Base-by-base conservation (phyloP, 2,888 invertebrate species). In the Philereme transversata region DNA sequence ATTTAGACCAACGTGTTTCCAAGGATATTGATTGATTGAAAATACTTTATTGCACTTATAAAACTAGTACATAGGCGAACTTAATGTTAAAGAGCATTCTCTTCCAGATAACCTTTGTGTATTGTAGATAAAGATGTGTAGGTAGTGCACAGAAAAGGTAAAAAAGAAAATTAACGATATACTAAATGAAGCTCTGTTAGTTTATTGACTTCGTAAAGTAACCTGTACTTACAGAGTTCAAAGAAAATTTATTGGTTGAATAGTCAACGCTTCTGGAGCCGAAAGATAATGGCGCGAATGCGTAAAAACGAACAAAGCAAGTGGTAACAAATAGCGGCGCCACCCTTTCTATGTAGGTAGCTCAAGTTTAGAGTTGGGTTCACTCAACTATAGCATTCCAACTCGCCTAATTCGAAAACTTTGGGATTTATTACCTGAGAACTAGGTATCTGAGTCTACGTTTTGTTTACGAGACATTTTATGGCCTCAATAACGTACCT, bases 331-430 rank as follows among this genome's bases (percentile, higher is more conserved):
- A 59, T 59, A 34, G 51, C 41, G 34, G 41, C 7, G 43, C 48
- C 53, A 33, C 33, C 44, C 48, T 43, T 59, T 53, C 49, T 33
- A 44, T 50, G 53, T 53, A 45, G 47, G 49, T 53, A 45, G 47
- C 33, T 11, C 34, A 54, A 54, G 45, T 54, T n/a, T 7, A 38
- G 41, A 3, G 51, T 48, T 44, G 46, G 6, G 48, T 43, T 51
- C 48, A 47, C 47, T 46, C 51, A 35, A 51, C 46, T 38, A 49
- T 47, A 7, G 48, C 33, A 10, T 50, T 34, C 45, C 46, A 11
- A 50, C 38, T 56, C 35, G 51, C 55, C 48, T 49, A 49, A 51
- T 53, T 47, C 41, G 9, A 38, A 51, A 57, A 47, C 61, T 57
- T 57, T 51, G 10, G 38, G 50, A 62, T 57, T 57, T 57, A 57